Evolutionary conservation across 2,888 invertebrate genomes (phyloP).

Genomic region (Autographa gamma): DNA sequence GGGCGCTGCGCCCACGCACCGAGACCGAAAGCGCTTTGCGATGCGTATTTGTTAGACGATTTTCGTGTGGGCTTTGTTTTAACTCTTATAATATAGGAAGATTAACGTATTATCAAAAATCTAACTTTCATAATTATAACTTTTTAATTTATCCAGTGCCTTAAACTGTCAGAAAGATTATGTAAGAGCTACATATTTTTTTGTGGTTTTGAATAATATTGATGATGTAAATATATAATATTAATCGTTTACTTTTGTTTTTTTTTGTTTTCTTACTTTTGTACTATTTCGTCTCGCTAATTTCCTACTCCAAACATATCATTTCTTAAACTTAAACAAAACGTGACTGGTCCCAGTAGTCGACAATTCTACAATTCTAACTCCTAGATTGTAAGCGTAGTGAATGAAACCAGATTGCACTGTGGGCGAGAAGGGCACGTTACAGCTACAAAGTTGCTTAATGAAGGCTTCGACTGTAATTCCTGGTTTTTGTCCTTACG

Average conservation of each 20-base stretch:
- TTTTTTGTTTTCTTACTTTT: neutral
- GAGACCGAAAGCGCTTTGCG: constrained; percentile 53
- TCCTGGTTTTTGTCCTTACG: constrained; percentile 3
- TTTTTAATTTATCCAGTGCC: no score
- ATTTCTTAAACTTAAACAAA: neutral
- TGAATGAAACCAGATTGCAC: constrained; percentile 5
- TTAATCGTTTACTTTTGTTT: no score
- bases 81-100: constrained; percentile 23
- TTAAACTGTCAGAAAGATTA: no score
- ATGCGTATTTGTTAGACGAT: constrained; percentile 40
- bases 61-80: constrained; percentile 44
- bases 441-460: neutral
- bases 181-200: no score
- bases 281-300: neutral
- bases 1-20: constrained; percentile 80
- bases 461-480: neutral
- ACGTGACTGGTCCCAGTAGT: neutral
- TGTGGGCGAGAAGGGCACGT: neutral
- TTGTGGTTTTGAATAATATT: no score
- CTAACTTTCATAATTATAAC: neutral
- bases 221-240: no score
- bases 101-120: neutral
- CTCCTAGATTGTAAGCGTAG: neutral
- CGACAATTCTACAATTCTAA: neutral
- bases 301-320: neutral